These are phyloP conservation scores for Enteromius trimaculatus DNA, from an alignment of 2,797 vertebrate genomes.

Conservation along the genomic window DNA sequence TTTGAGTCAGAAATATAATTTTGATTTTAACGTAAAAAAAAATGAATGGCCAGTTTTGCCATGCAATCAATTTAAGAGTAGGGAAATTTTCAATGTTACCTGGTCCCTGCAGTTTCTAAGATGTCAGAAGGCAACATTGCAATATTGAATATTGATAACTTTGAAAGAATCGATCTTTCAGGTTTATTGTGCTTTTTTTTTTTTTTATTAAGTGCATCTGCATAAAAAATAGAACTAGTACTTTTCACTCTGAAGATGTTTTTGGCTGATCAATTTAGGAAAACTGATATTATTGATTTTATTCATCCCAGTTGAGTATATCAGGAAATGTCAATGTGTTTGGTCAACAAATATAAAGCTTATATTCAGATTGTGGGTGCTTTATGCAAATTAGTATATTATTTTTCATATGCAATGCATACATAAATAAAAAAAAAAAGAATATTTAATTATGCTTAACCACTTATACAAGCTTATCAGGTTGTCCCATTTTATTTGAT, in stretches of 20 bases:
- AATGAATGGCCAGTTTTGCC: background rate
- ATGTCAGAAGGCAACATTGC: background rate
- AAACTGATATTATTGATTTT: background rate
- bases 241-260: background rate
- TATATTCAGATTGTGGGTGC: background rate
- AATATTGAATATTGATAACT: background rate
- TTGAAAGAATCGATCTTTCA: background rate
- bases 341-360: constrained; percentile 1
- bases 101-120: background rate
- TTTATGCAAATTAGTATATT: background rate
- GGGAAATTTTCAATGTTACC: background rate
- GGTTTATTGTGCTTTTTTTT: background rate
- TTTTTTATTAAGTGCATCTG: background rate
- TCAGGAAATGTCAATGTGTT: background rate
- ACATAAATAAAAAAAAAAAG: constrained; percentile 4
- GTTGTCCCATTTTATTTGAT: background rate
- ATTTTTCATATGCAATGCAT: background rate
- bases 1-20: background rate
- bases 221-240: background rate
- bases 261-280: background rate
- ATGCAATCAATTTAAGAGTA: background rate
- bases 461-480: background rate
- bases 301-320: background rate
- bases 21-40: background rate
- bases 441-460: background rate